Evolutionary conservation across 2,888 invertebrate genomes (phyloP).

Genomic region (Psylliodes chrysocephalus): DNA sequence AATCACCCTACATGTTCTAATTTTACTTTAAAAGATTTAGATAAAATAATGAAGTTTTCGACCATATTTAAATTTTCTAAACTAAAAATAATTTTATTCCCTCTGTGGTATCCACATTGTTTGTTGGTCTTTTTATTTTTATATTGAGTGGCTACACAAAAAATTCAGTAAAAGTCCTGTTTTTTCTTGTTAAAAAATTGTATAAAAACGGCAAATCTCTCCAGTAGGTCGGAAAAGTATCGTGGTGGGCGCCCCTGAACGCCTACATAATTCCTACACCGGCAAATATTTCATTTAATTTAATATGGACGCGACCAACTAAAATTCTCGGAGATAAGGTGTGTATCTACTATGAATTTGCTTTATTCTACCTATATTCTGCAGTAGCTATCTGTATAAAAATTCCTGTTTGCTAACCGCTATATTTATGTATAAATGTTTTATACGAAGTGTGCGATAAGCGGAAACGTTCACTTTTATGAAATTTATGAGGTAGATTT

Average conservation of each 20-base stretch:
- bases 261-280: not conserved
- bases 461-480: conserved; percentile 1
- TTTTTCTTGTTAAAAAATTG: too few relatives aligned
- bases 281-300: conserved; percentile 18
- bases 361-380: conserved; percentile 1
- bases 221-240: too few relatives aligned
- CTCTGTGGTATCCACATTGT: too few relatives aligned
- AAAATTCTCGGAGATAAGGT: conserved; percentile 6
- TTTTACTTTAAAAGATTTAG: too few relatives aligned
- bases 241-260: not conserved
- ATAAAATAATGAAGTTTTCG: too few relatives aligned
- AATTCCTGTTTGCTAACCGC: conserved; percentile 1
- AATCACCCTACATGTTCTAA: too few relatives aligned
- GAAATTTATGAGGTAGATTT: conserved; percentile 2
- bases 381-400: not conserved
- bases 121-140: too few relatives aligned
- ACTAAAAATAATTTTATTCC: too few relatives aligned
- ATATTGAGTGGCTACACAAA: too few relatives aligned
- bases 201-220: too few relatives aligned
- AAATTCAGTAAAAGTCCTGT: too few relatives aligned
- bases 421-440: conserved; percentile 12
- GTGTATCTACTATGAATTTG: conserved; percentile 1
- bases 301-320: conserved; percentile 9
- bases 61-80: too few relatives aligned
- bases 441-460: conserved; percentile 7